These are phyloP conservation scores for Drosophila emarginata DNA, from an alignment of 2,888 invertebrate species.

Conservation along the genomic window DNA sequence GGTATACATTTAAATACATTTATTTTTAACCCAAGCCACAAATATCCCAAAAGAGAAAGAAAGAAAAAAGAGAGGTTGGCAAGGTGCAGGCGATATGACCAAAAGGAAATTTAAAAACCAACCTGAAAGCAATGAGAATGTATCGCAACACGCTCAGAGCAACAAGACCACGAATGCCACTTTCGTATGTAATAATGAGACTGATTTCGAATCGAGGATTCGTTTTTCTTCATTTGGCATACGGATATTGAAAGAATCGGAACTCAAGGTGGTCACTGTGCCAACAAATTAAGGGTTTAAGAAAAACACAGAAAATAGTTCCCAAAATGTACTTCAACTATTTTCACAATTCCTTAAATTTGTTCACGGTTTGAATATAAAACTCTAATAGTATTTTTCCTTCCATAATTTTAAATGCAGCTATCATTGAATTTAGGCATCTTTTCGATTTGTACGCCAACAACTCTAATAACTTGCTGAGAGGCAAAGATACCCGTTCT, in stretches of 20 bases:
- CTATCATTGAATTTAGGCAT: slow-evolving; percentile 52
- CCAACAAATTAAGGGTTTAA: too few relatives aligned
- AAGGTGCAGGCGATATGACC: slow-evolving; percentile 27
- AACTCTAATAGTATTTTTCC: not conserved
- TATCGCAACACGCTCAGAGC: not conserved
- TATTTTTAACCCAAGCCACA: slow-evolving; percentile 38
- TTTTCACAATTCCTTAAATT: not conserved
- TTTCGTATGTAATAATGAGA: not conserved
- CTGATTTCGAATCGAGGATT: not conserved
- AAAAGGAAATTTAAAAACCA: not conserved
- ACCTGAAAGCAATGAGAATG: not conserved
- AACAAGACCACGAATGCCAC: not conserved
- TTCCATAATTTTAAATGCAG: slow-evolving; percentile 40
- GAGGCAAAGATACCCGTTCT: slow-evolving; percentile 64
- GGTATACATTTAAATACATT: slow-evolving; percentile 46
- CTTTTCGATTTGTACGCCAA: slow-evolving; percentile 52
- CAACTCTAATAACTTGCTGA: slow-evolving; percentile 41
- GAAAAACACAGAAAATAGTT: too few relatives aligned
- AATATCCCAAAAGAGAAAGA: slow-evolving; percentile 27
- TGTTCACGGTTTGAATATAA: not conserved
- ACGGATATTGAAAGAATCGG: not conserved
- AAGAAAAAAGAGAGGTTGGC: slow-evolving; percentile 13
- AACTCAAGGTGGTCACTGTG: not conserved
- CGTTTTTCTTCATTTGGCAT: not conserved
- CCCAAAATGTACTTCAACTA: not conserved